Percentiles rank a stretch among this genome's conserved stretches.
Evolutionary conservation across 1,140 invertebrate species (phyloP).

Genomic region (Drosophila parabipectinata): DNA sequence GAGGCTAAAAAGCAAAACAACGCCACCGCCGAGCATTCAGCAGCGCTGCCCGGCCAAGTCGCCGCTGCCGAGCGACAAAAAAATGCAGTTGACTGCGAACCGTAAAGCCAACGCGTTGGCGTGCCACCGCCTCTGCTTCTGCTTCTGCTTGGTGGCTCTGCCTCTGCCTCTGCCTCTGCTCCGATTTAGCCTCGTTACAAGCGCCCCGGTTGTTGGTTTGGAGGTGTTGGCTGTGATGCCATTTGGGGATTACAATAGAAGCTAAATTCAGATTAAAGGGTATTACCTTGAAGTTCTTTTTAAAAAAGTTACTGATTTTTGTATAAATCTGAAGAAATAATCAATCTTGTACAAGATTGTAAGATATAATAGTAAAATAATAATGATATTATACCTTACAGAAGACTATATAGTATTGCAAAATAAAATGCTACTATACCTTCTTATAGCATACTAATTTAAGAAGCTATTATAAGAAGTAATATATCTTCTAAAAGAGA

Average conservation of each 20-base stretch:
- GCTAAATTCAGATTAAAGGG: background rate
- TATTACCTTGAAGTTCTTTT: no score
- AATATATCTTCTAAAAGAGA: no score
- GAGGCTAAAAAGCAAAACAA: constrained; percentile 78
- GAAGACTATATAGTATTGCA: no score
- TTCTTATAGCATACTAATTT: no score
- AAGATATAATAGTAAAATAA: no score
- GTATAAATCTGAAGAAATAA: no score
- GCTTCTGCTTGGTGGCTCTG: constrained; percentile 6
- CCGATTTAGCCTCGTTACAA: constrained; percentile 78
- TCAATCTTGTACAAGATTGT: no score
- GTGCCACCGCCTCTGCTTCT: constrained; percentile 17
- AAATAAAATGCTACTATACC: no score
- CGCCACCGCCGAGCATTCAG: constrained; percentile 21
- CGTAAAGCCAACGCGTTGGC: constrained; percentile 38
- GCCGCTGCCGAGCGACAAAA: constrained; percentile 36
- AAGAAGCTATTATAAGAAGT: no score
- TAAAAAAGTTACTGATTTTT: no score
- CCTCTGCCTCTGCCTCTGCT: constrained; percentile 29
- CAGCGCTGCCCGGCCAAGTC: constrained; percentile 11
- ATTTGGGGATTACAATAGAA: constrained; percentile 11
- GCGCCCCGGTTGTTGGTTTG: constrained; percentile 25
- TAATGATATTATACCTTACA: no score
- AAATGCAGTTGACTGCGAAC: constrained; percentile 59
- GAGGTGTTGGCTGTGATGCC: constrained; percentile 38